Evolutionary conservation across 2,113 vertebrate genomes (phyloP).

Genomic region (Pimephales promelas): DNA sequence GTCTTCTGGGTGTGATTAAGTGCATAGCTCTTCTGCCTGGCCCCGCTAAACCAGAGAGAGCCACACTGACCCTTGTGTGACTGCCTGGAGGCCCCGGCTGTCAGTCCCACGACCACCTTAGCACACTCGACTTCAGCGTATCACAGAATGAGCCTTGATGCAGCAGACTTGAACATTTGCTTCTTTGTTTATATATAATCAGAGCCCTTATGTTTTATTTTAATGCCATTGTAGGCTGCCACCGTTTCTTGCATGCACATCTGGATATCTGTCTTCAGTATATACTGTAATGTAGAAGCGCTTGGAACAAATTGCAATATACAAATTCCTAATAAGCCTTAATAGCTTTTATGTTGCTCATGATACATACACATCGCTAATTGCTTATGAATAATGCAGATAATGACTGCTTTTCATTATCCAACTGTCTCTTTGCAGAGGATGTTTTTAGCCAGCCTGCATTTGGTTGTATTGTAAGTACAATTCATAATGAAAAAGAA

Average conservation of each 20-base stretch:
- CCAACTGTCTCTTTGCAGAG: not conserved
- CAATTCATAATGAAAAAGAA: not conserved
- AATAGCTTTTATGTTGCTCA: slow-evolving; percentile 14
- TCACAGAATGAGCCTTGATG: not conserved
- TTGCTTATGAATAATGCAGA: slow-evolving; percentile 36
- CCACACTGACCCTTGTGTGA: slow-evolving; percentile 43
- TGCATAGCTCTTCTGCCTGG: slow-evolving; percentile 35
- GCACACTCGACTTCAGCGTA: not conserved
- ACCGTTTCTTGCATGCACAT: not conserved
- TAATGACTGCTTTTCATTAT: slow-evolving; percentile 27
- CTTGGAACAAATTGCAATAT: slow-evolving; percentile 16
- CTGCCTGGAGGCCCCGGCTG: slow-evolving; percentile 50
- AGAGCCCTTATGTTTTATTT: not conserved
- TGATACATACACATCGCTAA: slow-evolving; percentile 13
- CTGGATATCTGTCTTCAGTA: not conserved
- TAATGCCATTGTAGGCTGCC: not conserved
- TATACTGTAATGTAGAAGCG: not conserved
- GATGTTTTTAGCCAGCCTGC: not conserved
- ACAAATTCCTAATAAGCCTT: slow-evolving; percentile 9
- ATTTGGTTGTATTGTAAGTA: not conserved
- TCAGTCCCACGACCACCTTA: slow-evolving; percentile 21
- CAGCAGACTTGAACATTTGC: not conserved
- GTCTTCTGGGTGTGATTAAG: slow-evolving; percentile 61
- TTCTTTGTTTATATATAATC: slow-evolving; percentile 5
- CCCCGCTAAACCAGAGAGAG: slow-evolving; percentile 50